Evolutionary conservation across 2,888 invertebrate species (phyloP).

Genomic region (Liodrosophila aerea): DNA sequence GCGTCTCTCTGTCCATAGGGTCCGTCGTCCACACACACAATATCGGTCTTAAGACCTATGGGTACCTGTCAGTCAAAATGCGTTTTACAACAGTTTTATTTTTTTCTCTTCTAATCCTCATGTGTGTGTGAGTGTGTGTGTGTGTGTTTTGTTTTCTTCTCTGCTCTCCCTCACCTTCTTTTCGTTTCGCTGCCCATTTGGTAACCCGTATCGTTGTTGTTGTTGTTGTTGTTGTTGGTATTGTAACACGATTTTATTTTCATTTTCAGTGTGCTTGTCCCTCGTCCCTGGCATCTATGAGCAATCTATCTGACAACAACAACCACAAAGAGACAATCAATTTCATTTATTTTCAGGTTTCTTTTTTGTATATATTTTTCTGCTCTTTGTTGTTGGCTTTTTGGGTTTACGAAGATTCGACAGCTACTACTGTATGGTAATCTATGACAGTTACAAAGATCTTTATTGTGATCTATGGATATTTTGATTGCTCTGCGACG

Average conservation of each 20-base stretch:
- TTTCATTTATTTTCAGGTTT: conserved; percentile 42
- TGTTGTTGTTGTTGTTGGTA: conserved; percentile 35
- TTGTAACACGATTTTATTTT: conserved; percentile 66
- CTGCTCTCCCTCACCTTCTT: conserved; percentile 17
- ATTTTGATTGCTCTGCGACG: neutral
- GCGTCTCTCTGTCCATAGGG: conserved; percentile 21
- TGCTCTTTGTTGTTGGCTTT: conserved; percentile 33
- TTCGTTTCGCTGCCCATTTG: conserved; percentile 64
- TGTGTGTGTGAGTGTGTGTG: neutral
- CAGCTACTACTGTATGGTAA: conserved; percentile 66
- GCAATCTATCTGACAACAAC: conserved; percentile 69
- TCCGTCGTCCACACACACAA: conserved; percentile 22
- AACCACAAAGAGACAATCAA: conserved; percentile 55
- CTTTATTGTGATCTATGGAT: conserved; percentile 67
- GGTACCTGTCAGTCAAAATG: conserved; percentile 78
- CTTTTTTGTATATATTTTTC: conserved; percentile 12
- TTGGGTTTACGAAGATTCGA: conserved; percentile 45
- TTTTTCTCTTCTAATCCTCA: conserved; percentile 18
- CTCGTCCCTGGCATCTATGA: conserved; percentile 46
- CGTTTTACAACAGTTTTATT: conserved; percentile 71
- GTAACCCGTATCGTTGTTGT: conserved; percentile 60
- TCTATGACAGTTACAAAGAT: conserved; percentile 45
- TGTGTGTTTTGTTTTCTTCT: conserved; percentile 13
- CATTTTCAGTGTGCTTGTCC: conserved; percentile 38
- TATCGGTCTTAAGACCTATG: conserved; percentile 60